Evolutionary conservation across 37 sponge, comb jelly and placozoan species (phyloP).

Genomic region (Halisarca cf. caerulea): DNA sequence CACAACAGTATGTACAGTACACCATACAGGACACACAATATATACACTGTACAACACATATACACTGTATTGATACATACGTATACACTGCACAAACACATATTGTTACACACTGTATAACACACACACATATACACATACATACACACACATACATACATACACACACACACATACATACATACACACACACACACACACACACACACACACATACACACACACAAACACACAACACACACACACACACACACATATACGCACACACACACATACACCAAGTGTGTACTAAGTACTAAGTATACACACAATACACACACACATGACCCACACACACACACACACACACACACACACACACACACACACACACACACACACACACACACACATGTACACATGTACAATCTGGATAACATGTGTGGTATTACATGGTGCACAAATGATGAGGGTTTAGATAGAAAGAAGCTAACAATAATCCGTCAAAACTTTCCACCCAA

Average conservation of each 20-base stretch:
- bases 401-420: background rate
- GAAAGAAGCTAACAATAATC: too few relatives aligned
- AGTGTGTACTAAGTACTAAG: too few relatives aligned
- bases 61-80: background rate
- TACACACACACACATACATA: conserved; percentile 1
- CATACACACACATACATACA: background rate
- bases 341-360: conserved; percentile 18
- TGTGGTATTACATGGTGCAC: too few relatives aligned
- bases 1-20: too few relatives aligned
- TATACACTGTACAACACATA: background rate
- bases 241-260: conserved; percentile 1
- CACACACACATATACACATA: conserved; percentile 3
- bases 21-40: too few relatives aligned
- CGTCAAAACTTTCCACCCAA: too few relatives aligned
- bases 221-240: background rate
- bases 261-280: background rate
- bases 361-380: background rate
- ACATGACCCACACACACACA: background rate
- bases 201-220: background rate
- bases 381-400: background rate
- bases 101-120: background rate
- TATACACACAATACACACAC: too few relatives aligned
- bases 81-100: background rate
- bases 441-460: too few relatives aligned
- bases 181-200: conserved; percentile 12